Percentiles rank a stretch among this genome's conserved stretches.
Evolutionary conservation across 2,888 invertebrate genomes (phyloP).

Genomic region (Pterobdella sp.): DNA sequence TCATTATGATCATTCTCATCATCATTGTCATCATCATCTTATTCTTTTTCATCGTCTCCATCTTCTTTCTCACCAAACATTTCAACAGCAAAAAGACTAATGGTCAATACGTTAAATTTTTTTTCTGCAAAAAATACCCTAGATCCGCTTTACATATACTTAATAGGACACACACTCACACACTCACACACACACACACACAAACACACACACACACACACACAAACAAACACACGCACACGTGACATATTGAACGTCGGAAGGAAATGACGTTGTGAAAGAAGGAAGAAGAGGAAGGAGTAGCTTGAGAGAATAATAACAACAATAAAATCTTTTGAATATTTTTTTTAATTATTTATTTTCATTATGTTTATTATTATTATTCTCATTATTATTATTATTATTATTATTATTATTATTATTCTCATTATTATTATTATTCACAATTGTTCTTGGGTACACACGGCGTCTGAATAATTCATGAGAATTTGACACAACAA

Average conservation of each 20-base stretch:
- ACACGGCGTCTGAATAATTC: too few relatives aligned
- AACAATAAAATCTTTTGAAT: too few relatives aligned
- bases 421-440: too few relatives aligned
- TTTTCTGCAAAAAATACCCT: background rate
- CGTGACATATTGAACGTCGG: background rate
- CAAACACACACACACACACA: background rate
- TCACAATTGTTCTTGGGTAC: too few relatives aligned
- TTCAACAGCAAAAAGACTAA: background rate
- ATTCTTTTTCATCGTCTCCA: too few relatives aligned
- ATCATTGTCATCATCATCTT: too few relatives aligned
- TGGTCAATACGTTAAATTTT: background rate
- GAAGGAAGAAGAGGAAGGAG: background rate
- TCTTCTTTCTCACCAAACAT: too few relatives aligned
- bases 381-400: too few relatives aligned
- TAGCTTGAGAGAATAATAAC: background rate
- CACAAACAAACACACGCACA: background rate
- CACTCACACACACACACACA: background rate
- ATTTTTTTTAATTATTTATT: background rate
- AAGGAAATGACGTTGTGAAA: background rate
- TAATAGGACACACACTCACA: background rate
- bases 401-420: too few relatives aligned
- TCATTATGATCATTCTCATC: too few relatives aligned
- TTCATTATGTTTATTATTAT: too few relatives aligned
- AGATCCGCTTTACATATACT: background rate
- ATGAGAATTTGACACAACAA: too few relatives aligned